Percentiles rank a stretch among this genome's conserved stretches.
Evolutionary conservation across 2,888 invertebrate species (phyloP).

Genomic region (Acanthococcus lagerstroemiae): DNA sequence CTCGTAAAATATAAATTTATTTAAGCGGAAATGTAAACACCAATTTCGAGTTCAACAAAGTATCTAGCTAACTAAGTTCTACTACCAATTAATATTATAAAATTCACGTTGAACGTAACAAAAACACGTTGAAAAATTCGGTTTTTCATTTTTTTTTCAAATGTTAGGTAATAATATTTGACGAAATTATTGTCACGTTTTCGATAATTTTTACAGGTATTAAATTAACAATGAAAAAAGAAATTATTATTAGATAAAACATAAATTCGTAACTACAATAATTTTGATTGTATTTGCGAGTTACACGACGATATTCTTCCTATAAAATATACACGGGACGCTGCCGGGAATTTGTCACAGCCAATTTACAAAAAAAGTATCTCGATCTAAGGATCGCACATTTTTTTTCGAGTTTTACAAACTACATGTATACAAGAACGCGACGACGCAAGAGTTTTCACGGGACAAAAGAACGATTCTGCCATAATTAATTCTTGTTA

Average conservation of each 20-base stretch:
- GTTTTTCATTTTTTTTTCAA: too few species aligned
- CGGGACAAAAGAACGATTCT: background rate
- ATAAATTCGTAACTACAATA: conserved; percentile 22
- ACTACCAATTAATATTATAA: too few species aligned
- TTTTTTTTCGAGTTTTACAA: conserved; percentile 2
- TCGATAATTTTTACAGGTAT: too few species aligned
- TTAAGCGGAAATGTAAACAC: too few species aligned
- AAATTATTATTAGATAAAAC: background rate
- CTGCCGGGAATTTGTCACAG: conserved; percentile 27
- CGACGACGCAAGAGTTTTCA: background rate
- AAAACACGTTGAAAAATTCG: too few species aligned
- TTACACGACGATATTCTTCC: background rate
- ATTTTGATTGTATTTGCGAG: conserved; percentile 22
- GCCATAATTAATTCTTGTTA: background rate
- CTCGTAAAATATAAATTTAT: too few species aligned
- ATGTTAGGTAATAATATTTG: too few species aligned
- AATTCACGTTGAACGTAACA: too few species aligned
- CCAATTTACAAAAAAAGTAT: conserved; percentile 23
- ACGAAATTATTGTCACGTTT: too few species aligned
- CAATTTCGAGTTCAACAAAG: too few species aligned
- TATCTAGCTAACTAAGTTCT: too few species aligned
- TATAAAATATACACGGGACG: conserved; percentile 14
- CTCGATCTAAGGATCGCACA: background rate
- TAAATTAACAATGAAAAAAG: conserved; percentile 13
- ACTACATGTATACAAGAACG: background rate